Percentiles rank a stretch among this genome's conserved stretches.
phyloP scores from a whole-genome alignment of 2,888 invertebrate species.

The Hymenopus coronatus region DNA sequence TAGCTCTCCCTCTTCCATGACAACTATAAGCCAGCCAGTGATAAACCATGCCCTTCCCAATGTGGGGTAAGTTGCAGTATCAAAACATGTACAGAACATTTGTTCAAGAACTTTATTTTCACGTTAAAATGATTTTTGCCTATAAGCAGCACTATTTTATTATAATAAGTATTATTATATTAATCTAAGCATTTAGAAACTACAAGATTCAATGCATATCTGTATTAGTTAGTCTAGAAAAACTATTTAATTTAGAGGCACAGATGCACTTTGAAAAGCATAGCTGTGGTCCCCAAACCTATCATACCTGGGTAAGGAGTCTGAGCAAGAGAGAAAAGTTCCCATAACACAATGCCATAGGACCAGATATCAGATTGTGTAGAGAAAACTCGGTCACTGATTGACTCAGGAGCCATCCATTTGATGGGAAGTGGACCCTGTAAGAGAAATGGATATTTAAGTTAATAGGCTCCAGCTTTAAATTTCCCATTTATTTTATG shows the following conservation, averaged over 20 bases:
- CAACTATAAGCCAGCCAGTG: too few relatives aligned
- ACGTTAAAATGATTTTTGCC: too few relatives aligned
- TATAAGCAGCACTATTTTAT: too few relatives aligned
- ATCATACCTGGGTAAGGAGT: conserved; percentile 74
- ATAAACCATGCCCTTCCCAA: too few relatives aligned
- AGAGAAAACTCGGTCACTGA: conserved; percentile 86
- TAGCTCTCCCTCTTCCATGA: too few relatives aligned
- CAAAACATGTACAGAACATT: too few relatives aligned
- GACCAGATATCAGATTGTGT: conserved; percentile 96
- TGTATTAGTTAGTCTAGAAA: background rate
- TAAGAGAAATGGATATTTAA: conserved; percentile 37
- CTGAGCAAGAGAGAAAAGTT: conserved; percentile 79
- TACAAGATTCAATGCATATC: background rate
- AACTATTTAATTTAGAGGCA: too few relatives aligned
- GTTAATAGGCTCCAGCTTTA: background rate
- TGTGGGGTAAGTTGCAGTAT: too few relatives aligned
- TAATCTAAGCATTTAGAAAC: too few relatives aligned
- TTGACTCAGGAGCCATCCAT: conserved; percentile 94
- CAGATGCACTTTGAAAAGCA: too few relatives aligned
- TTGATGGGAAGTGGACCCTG: conserved; percentile 84
- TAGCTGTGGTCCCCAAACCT: background rate
- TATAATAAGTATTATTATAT: too few relatives aligned
- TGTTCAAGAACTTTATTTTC: too few relatives aligned
- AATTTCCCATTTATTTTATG: background rate
- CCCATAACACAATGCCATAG: conserved; percentile 87